These are phyloP conservation scores for Epinotia bilunana DNA, from an alignment of 2,888 invertebrate genomes.

Conservation along the genomic window DNA sequence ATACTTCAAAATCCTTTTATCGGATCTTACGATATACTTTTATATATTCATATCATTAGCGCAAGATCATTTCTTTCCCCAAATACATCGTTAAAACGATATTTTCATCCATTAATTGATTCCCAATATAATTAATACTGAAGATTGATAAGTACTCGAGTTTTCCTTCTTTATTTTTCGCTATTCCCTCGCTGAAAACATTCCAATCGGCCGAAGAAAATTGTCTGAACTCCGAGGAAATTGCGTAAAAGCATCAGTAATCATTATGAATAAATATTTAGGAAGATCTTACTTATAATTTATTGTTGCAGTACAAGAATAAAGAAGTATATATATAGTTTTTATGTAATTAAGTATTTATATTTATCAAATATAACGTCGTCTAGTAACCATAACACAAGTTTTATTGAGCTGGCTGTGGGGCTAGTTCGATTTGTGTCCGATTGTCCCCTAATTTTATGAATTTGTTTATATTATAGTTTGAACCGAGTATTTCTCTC, in stretches of 20 bases:
- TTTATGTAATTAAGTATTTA: too few relatives aligned
- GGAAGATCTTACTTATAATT: neutral
- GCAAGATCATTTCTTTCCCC: slow-evolving; percentile 11
- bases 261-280: slow-evolving; percentile 39
- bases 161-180: slow-evolving; percentile 29
- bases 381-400: too few relatives aligned
- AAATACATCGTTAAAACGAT: slow-evolving; percentile 23
- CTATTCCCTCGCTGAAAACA: slow-evolving; percentile 29
- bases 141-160: slow-evolving; percentile 22
- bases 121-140: slow-evolving; percentile 29
- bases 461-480: too few relatives aligned
- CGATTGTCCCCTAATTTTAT: too few relatives aligned
- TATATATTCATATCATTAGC: neutral
- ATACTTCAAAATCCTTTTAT: neutral
- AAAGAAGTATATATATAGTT: neutral
- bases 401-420: too few relatives aligned
- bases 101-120: slow-evolving; percentile 24
- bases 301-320: neutral
- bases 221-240: slow-evolving; percentile 67
- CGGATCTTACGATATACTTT: neutral
- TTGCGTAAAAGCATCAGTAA: slow-evolving; percentile 62
- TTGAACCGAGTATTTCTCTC: too few relatives aligned
- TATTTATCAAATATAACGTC: too few relatives aligned
- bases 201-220: slow-evolving; percentile 56
- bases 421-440: too few relatives aligned